Percentiles rank a stretch among this genome's conserved stretches.
Conservation (phyloP, 2,888 invertebrate species). For the Meiosimyza decipiens region DNA sequence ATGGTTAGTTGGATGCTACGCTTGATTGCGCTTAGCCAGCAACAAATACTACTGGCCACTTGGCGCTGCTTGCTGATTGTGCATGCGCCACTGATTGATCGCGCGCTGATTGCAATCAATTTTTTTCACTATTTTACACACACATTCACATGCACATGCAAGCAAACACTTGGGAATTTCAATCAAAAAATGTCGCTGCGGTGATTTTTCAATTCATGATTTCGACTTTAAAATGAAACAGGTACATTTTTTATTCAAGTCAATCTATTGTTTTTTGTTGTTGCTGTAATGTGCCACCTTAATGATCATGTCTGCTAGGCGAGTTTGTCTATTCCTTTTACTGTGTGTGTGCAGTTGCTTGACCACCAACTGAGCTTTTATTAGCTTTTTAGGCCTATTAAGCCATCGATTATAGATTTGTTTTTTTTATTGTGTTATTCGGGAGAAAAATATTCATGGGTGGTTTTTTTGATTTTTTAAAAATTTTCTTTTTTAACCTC, state of each 20-base stretch:
- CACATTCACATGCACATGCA: constrained; percentile 38
- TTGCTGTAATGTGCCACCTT: constrained; percentile 61
- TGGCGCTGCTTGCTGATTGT: constrained; percentile 7
- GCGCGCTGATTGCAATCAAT: constrained; percentile 33
- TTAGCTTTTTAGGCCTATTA: constrained; percentile 62
- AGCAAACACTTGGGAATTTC: constrained; percentile 31
- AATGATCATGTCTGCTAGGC: constrained; percentile 62
- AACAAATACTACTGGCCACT: constrained; percentile 7
- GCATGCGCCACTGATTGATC: constrained; percentile 27
- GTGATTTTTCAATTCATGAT: constrained; percentile 40
- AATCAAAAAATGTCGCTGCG: constrained; percentile 28
- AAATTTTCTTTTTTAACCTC: not conserved
- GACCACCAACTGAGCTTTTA: constrained; percentile 65
- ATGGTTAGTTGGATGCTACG: not conserved
- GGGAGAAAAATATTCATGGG: not conserved
- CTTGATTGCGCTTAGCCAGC: constrained; percentile 3
- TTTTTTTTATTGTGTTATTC: constrained; percentile 13
- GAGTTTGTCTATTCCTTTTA: not conserved
- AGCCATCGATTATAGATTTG: constrained; percentile 52
- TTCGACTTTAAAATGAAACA: constrained; percentile 51
- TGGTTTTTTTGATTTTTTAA: constrained; percentile 27
- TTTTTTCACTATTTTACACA: constrained; percentile 11
- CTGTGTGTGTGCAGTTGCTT: constrained; percentile 28
- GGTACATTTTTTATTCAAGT: constrained; percentile 50
- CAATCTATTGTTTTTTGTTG: constrained; percentile 30